Conservation (phyloP, 92 coral and sea anemone species). For the Pocillopora meandrina region DNA sequence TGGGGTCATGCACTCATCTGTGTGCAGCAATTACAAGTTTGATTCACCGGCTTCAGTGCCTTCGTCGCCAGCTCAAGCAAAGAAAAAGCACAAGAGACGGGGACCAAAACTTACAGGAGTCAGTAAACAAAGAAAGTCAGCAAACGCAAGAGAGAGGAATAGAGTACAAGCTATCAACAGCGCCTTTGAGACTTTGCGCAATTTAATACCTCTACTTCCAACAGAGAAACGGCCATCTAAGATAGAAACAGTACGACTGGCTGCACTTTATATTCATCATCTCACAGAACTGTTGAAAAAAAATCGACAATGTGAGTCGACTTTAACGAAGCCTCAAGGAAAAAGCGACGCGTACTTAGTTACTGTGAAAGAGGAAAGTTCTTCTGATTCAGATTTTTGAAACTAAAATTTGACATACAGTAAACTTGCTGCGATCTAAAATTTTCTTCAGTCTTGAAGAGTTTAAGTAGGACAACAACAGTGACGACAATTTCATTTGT, state of each 20-base stretch:
- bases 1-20: slow-evolving; percentile 3
- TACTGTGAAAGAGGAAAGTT: neutral
- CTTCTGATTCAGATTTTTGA: neutral
- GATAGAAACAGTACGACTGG: slow-evolving; percentile 66
- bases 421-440: neutral
- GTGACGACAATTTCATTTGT: neutral
- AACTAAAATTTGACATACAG: neutral
- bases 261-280: slow-evolving; percentile 62
- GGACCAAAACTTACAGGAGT: slow-evolving; percentile 69
- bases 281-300: slow-evolving; percentile 62
- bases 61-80: neutral
- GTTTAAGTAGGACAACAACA: neutral
- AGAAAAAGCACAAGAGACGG: slow-evolving; percentile 31
- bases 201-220: slow-evolving; percentile 60
- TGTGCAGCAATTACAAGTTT: neutral
- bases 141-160: slow-evolving; percentile 70
- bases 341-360: neutral
- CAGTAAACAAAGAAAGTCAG: slow-evolving; percentile 74
- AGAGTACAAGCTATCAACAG: slow-evolving; percentile 64
- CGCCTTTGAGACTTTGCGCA: slow-evolving; percentile 63
- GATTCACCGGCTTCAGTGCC: neutral
- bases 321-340: slow-evolving; percentile 1
- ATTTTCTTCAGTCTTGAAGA: neutral
- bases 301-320: slow-evolving; percentile 18
- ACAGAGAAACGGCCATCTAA: slow-evolving; percentile 71